Conservation (phyloP, 2,888 invertebrate genomes). For the Drosophila pegasa region DNA sequence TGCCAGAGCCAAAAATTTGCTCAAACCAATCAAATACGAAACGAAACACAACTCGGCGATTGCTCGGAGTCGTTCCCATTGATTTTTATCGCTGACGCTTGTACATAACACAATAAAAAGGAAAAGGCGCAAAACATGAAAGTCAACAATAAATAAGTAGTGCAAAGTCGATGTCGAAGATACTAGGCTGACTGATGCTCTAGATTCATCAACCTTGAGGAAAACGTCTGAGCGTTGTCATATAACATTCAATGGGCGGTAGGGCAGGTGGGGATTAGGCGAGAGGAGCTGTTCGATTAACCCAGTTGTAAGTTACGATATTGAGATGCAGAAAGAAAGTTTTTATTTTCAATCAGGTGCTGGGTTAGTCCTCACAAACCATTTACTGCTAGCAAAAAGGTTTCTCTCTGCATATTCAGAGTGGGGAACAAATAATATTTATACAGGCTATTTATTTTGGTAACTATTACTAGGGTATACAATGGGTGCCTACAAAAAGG, state of each 20-base stretch:
- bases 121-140: constrained; percentile 36
- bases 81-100: constrained; percentile 63
- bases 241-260: background rate
- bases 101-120: constrained; percentile 19
- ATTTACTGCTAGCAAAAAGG: background rate
- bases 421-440: too few species aligned
- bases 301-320: constrained; percentile 4
- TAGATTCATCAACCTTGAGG: constrained; percentile 6
- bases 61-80: constrained; percentile 60
- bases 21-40: constrained; percentile 21
- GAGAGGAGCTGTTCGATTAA: background rate
- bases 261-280: background rate
- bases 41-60: constrained; percentile 27
- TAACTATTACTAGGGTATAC: background rate
- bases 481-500: constrained; percentile 4
- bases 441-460: too few species aligned
- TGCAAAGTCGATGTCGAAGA: constrained; percentile 14
- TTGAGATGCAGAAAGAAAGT: background rate
- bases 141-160: constrained; percentile 38
- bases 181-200: constrained; percentile 12
- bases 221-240: background rate
- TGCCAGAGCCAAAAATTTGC: constrained; percentile 36
- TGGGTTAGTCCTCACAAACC: background rate
- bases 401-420: too few species aligned
- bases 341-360: background rate